Conservation (phyloP, 2,113 vertebrate genomes). For the Platysteira castanea region DNA sequence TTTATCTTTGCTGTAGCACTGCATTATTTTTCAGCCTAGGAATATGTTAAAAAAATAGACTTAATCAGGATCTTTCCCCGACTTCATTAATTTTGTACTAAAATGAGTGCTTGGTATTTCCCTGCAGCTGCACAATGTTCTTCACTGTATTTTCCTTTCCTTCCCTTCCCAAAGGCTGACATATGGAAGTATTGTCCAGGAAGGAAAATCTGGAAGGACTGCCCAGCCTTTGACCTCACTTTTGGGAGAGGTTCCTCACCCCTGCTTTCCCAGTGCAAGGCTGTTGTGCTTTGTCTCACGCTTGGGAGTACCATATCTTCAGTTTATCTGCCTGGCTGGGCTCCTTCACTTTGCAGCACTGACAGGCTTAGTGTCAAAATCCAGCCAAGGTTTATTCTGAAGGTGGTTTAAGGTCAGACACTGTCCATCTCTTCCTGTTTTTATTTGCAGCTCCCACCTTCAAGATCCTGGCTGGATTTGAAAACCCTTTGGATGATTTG, state of each 20-base stretch:
- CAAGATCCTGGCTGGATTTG: background rate
- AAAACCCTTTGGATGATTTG: background rate
- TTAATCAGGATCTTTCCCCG: background rate
- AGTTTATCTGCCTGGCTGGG: background rate
- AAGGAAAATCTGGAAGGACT: background rate
- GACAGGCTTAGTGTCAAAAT: background rate
- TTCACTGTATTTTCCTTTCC: background rate
- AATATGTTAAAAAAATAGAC: background rate
- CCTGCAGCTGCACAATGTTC: background rate
- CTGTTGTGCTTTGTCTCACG: background rate
- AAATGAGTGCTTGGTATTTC: background rate
- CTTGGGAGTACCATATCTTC: background rate
- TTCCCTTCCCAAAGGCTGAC: background rate
- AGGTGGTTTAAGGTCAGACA: background rate
- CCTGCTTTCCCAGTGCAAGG: background rate
- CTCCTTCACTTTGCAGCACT: background rate
- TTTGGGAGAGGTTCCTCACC: background rate
- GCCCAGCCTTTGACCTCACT: background rate
- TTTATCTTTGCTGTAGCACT: background rate
- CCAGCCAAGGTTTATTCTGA: background rate
- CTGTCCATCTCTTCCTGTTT: background rate
- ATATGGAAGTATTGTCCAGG: background rate
- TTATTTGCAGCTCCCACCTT: background rate
- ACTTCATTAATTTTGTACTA: background rate
- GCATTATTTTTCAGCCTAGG: background rate